phyloP scores from a whole-genome alignment of 2,888 invertebrate species.

The Sclerodermus sp. region DNA sequence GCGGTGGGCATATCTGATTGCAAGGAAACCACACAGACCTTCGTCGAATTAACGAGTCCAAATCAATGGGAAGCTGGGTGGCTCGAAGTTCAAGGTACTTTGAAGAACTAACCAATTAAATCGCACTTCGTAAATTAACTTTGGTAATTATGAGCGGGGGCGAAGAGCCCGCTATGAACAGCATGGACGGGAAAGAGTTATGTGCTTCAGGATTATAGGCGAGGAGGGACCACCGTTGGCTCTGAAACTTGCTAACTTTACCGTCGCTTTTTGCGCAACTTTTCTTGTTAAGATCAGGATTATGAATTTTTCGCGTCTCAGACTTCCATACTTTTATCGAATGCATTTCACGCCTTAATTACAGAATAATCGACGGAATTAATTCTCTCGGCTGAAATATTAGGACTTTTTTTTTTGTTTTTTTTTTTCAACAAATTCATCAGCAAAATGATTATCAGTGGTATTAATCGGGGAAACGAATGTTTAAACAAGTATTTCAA shows the following conservation, averaged over 20 bases:
- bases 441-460: no score
- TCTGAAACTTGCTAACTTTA: slow-evolving; percentile 31
- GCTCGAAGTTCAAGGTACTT: slow-evolving; percentile 33
- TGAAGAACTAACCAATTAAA: slow-evolving; percentile 39
- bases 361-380: no score
- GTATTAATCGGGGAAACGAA: no score
- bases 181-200: no score
- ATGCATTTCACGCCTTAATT: no score
- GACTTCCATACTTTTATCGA: no score
- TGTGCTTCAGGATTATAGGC: slow-evolving; percentile 22
- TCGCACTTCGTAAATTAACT: slow-evolving; percentile 40
- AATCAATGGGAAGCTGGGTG: slow-evolving; percentile 10
- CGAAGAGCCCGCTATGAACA: slow-evolving; percentile 17
- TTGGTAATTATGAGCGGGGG: slow-evolving; percentile 38
- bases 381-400: no score
- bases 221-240: slow-evolving; percentile 16
- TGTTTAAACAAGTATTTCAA: no score
- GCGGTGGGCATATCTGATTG: no score
- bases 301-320: slow-evolving; percentile 21
- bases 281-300: slow-evolving; percentile 39
- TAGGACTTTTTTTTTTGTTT: no score
- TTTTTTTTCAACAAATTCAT: no score
- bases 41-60: slow-evolving; percentile 9
- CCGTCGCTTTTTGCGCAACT: slow-evolving; percentile 35
- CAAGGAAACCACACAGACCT: background rate